Evolutionary conservation across 2,113 vertebrate species (phyloP), one percentile per base, ranked within the genome.

Genomic region (Abramis brama): DNA sequence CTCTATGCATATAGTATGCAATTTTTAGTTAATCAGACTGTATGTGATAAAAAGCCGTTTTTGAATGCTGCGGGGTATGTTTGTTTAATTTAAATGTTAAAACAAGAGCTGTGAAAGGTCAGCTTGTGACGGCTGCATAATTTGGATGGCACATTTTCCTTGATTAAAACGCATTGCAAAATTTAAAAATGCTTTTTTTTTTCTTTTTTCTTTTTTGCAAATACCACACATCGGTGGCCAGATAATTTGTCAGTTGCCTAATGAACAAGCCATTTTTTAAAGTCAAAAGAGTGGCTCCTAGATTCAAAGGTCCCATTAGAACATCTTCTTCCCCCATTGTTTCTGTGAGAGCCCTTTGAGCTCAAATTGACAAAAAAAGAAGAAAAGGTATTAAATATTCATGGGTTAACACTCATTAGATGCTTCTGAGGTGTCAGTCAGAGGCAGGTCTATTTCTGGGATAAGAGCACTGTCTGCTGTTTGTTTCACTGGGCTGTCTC

Each of bases 331-430:
- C 83, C 30, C 39, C 68, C 76, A 86, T 88, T 89, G 87, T 83
- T 87, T 82, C 57, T 86, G 71, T 76, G 75, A 87, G 81, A 88
- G 84, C 33, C 82, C 82, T 88, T 89, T 85, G 88, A 88, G 89
- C 79, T 88, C 74, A 89, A 87, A 88, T 86, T 85, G 86, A 83
- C 84, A 82, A 87, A 87, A 88, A 88, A 89, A 68, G 80, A 89
- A 71, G 57, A 59, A 86, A 79, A 57, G 47, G 74, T 87, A 87
- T 91, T 87, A 91, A 91, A 90, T 88, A 91, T 91, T 91, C 85
- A 90, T 90, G 47, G 39, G 55, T 76, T 79, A 80, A 60, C 82
- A 71, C 82, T 88, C 85, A 89, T 90, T 89, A 89, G 83, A 90
- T 82, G 76, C 89, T 87, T 87, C 85, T 80, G 43, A 83, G 75